A percentile compares a stretch with the other conserved stretches of the same genome.
Conservation (phyloP, 2,113 vertebrate genomes). For the Xiphias gladius region DNA sequence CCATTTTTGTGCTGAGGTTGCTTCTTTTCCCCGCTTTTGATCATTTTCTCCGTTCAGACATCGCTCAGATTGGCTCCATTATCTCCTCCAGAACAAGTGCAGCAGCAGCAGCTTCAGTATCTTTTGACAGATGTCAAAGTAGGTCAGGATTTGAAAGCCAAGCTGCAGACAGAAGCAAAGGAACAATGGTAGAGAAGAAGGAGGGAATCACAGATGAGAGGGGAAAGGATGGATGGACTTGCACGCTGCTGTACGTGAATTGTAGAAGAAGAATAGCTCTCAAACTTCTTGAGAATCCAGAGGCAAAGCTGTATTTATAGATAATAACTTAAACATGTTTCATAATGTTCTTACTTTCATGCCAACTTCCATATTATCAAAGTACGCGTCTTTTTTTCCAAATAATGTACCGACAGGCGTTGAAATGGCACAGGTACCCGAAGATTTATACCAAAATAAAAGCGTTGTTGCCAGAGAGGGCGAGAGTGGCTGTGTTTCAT, state of each 20-base stretch:
- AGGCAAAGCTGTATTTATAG: neutral
- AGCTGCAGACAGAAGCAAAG: conserved; percentile 48
- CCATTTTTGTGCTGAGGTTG: conserved; percentile 51
- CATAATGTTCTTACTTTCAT: neutral
- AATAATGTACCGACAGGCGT: too few relatives aligned
- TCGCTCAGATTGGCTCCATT: conserved; percentile 44
- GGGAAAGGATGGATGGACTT: conserved; percentile 24
- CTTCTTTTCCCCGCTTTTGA: conserved; percentile 55
- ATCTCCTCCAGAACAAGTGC: conserved; percentile 45
- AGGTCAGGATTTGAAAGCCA: conserved; percentile 69
- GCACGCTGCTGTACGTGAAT: neutral
- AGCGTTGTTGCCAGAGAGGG: too few relatives aligned
- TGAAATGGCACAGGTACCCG: neutral
- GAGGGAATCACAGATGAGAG: conserved; percentile 18
- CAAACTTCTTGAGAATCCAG: neutral
- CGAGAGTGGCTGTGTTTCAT: too few relatives aligned
- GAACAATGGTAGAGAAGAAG: conserved; percentile 54
- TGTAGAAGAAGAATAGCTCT: neutral
- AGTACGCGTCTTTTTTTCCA: too few relatives aligned
- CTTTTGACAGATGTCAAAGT: conserved; percentile 63
- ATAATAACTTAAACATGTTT: conserved; percentile 5
- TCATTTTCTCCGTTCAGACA: conserved; percentile 29
- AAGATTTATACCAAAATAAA: neutral
- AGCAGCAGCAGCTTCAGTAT: conserved; percentile 35
- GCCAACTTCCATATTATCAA: neutral